Conservation (phyloP, 2,797 vertebrate species). For the Lepilemur septentrionalis region DNA sequence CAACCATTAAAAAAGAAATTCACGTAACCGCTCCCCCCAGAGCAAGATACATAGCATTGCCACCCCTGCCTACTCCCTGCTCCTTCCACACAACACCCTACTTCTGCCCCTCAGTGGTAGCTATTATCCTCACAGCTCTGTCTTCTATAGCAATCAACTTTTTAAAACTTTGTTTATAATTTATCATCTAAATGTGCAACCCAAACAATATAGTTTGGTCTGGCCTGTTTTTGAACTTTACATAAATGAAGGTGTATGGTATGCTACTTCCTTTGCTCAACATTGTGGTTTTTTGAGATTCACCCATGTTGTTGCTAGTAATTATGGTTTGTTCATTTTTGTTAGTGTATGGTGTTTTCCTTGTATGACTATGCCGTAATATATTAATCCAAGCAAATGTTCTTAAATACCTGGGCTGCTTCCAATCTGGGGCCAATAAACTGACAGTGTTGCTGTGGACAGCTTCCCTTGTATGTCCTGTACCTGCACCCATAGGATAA, state of each 20-base stretch:
- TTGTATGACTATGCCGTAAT: background rate
- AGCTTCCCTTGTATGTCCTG: background rate
- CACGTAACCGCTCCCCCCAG: background rate
- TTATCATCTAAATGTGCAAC: background rate
- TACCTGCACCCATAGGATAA: rapidly evolving
- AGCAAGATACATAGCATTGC: rapidly evolving
- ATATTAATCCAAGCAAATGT: background rate
- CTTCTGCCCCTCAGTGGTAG: background rate
- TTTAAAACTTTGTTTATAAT: background rate
- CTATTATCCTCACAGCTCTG: background rate
- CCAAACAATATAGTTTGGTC: background rate
- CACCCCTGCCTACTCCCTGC: rapidly evolving
- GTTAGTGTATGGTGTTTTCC: background rate
- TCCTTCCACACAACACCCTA: background rate
- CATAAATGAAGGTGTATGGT: background rate
- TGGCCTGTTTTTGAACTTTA: background rate
- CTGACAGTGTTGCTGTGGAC: background rate
- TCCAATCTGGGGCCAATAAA: background rate
- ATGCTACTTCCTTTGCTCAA: background rate
- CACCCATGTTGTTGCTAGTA: background rate
- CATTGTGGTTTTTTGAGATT: background rate
- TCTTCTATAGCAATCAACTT: background rate
- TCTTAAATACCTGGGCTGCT: background rate
- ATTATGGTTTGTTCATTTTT: background rate
- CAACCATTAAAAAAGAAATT: background rate